These are phyloP conservation scores for Chitala chitala DNA, from an alignment of 2,113 vertebrate species.

Conservation along the genomic window DNA sequence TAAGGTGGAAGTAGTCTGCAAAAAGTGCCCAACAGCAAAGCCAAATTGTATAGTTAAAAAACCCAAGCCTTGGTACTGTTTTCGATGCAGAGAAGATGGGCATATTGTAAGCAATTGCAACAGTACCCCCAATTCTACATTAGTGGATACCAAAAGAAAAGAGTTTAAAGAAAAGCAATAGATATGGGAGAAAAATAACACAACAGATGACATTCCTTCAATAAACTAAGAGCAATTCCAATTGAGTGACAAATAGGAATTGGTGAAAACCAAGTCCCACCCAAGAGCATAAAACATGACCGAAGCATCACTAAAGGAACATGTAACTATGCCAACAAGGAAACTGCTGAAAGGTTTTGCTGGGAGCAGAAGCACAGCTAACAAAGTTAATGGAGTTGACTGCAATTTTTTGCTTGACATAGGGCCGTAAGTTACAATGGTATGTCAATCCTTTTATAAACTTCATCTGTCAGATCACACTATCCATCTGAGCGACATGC, in stretches of 20 bases:
- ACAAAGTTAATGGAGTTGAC: background rate
- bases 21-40: background rate
- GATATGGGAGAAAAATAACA: background rate
- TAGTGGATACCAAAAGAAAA: slow-evolving; percentile 11
- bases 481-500: background rate
- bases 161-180: slow-evolving; percentile 7
- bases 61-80: slow-evolving; percentile 14
- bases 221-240: background rate
- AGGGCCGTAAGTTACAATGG: background rate
- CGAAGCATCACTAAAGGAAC: background rate
- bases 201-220: background rate
- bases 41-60: background rate
- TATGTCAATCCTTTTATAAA: slow-evolving; percentile 9
- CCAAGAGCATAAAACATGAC: background rate
- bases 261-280: background rate
- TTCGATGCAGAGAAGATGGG: slow-evolving; percentile 11
- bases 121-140: background rate
- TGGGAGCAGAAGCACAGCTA: background rate
- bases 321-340: background rate
- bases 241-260: slow-evolving; percentile 5
- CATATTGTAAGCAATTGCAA: background rate
- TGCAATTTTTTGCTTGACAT: too few species aligned
- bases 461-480: background rate
- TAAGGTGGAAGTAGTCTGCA: background rate
- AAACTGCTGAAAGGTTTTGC: background rate